Evolutionary conservation across 2,888 invertebrate genomes (phyloP).

Genomic region (Drosophila borborema): DNA sequence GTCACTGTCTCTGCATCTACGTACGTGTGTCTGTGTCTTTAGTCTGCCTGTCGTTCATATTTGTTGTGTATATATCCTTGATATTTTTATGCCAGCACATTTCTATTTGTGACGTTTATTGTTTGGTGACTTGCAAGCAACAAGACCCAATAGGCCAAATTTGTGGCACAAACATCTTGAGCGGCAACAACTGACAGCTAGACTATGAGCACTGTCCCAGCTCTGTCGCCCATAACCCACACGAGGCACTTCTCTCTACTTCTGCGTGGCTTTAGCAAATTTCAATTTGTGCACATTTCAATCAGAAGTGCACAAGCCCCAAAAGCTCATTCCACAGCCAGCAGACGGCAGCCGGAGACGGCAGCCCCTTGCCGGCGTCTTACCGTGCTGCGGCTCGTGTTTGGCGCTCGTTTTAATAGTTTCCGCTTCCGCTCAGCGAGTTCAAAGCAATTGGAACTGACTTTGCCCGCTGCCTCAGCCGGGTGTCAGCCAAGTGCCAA

Average conservation of each 20-base stretch:
- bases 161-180: constrained; percentile 68
- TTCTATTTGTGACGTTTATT: constrained; percentile 80
- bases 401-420: constrained; percentile 82
- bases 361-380: background rate
- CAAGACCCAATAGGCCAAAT: constrained; percentile 78
- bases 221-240: constrained; percentile 26
- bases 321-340: background rate
- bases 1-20: background rate
- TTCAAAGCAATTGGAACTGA: constrained; percentile 78
- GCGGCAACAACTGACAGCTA: constrained; percentile 42
- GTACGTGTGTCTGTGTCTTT: constrained; percentile 1
- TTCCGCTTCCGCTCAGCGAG: constrained; percentile 78
- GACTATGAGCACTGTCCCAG: background rate
- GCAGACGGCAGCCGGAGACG: background rate
- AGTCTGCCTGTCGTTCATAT: constrained; percentile 45
- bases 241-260: constrained; percentile 39
- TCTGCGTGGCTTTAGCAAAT: constrained; percentile 53
- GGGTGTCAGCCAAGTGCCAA: constrained; percentile 61
- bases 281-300: constrained; percentile 81
- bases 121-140: constrained; percentile 68
- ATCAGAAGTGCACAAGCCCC: constrained; percentile 65
- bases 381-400: constrained; percentile 33
- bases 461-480: constrained; percentile 44
- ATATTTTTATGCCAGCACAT: constrained; percentile 75
- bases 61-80: constrained; percentile 72